These are phyloP conservation scores for Morphnarchus princeps DNA, from an alignment of 2,113 vertebrate genomes.

Conservation along the genomic window DNA sequence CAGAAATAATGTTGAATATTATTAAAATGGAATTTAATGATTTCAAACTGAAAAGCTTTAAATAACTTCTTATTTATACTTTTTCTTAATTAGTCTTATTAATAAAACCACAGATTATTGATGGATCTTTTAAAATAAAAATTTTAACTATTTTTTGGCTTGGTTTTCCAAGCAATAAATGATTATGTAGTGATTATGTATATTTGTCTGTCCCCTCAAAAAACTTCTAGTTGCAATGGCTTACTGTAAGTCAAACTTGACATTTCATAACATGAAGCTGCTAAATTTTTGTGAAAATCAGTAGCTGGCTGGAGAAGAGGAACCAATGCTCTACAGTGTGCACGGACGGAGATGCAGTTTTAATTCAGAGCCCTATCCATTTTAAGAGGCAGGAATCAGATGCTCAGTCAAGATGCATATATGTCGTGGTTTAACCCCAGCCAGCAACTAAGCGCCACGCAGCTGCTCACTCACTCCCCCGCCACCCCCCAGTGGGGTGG, in stretches of 20 bases:
- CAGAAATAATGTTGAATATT: slow-evolving; percentile 29
- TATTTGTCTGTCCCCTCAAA: background rate
- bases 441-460: too few relatives aligned
- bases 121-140: background rate
- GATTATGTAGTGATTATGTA: background rate
- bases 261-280: background rate
- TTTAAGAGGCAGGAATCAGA: background rate
- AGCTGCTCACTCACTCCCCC: too few relatives aligned
- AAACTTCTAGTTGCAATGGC: background rate
- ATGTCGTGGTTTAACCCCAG: too few relatives aligned
- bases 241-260: background rate
- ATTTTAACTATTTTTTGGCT: background rate
- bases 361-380: background rate
- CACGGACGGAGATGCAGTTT: rapidly evolving
- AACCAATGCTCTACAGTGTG: background rate
- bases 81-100: background rate
- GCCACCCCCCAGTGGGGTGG: too few relatives aligned
- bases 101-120: background rate
- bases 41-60: background rate
- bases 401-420: background rate
- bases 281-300: background rate
- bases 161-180: background rate
- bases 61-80: background rate
- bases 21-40: background rate
- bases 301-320: background rate